phyloP scores from a whole-genome alignment of 2,113 vertebrate species.

The Scomber colias region DNA sequence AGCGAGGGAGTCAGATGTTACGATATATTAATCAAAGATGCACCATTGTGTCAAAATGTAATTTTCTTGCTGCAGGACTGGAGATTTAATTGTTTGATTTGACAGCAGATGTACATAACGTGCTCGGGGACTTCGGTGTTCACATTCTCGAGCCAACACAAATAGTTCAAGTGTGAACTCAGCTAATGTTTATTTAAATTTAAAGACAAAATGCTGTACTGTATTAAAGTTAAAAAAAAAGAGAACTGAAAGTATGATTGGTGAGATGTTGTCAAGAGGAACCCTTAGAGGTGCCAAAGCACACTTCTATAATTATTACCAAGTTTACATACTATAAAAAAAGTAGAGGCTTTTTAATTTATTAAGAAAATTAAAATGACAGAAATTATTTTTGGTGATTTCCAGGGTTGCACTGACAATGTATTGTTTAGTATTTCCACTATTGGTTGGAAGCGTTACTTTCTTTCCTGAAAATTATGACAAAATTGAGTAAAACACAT shows the following conservation, averaged over 20 bases:
- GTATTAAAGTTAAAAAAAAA: conserved; percentile 8
- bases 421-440: not conserved
- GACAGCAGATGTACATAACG: conserved; percentile 50
- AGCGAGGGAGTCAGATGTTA: conserved; percentile 56
- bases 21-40: conserved; percentile 69
- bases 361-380: not conserved
- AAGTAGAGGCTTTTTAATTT: conserved; percentile 11
- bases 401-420: not conserved
- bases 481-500: conserved; percentile 5
- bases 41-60: conserved; percentile 70
- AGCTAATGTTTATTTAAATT: conserved; percentile 52
- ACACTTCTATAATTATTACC: conserved; percentile 40
- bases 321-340: conserved; percentile 8
- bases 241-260: conserved; percentile 56
- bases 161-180: conserved; percentile 12
- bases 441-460: too few relatives aligned
- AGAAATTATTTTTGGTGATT: not conserved
- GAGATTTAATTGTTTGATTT: conserved; percentile 74
- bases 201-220: conserved; percentile 12
- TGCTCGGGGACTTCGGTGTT: conserved; percentile 19
- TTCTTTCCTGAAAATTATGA: not conserved
- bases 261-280: conserved; percentile 26
- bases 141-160: not conserved
- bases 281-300: conserved; percentile 24
- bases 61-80: conserved; percentile 63